A percentile compares a stretch with the other conserved stretches of the same genome.
phyloP scores from a whole-genome alignment of 2,113 vertebrate genomes.

The Malurus melanocephalus region DNA sequence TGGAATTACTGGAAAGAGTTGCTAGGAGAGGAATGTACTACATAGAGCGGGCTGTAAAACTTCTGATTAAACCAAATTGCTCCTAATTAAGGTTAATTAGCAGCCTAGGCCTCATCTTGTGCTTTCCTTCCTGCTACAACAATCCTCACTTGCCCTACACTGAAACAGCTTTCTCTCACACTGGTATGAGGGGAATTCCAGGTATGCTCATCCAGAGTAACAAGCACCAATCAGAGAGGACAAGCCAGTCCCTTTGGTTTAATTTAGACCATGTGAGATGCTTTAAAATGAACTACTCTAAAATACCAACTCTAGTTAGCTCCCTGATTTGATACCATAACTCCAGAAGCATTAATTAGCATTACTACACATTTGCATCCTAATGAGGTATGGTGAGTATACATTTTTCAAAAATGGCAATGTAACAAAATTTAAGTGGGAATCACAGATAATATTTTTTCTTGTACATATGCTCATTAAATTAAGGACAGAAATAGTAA shows the following conservation, averaged over 20 bases:
- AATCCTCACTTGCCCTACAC: not conserved
- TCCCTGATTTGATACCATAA: not conserved
- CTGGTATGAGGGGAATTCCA: not conserved
- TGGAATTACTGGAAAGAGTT: not conserved
- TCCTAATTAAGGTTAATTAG: not conserved
- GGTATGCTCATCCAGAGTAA: fast-evolving
- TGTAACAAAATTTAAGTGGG: not conserved
- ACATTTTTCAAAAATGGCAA: not conserved
- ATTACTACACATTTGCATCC: not conserved
- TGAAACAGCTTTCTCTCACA: not conserved
- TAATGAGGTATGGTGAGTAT: not conserved
- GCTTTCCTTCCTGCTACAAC: not conserved
- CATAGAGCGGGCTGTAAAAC: not conserved
- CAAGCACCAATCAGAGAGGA: not conserved
- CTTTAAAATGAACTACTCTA: not conserved
- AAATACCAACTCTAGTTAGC: not conserved
- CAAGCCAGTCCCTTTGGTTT: not conserved
- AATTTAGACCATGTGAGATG: not conserved
- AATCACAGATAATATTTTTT: not conserved
- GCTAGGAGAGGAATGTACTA: not conserved
- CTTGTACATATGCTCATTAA: not conserved
- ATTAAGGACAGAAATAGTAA: not conserved
- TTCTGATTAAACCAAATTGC: not conserved
- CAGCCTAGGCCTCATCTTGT: not conserved
- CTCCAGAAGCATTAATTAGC: not conserved